These are phyloP conservation scores for Graptemys geographica DNA, from an alignment of 2,797 vertebrate species.

Conservation along the genomic window DNA sequence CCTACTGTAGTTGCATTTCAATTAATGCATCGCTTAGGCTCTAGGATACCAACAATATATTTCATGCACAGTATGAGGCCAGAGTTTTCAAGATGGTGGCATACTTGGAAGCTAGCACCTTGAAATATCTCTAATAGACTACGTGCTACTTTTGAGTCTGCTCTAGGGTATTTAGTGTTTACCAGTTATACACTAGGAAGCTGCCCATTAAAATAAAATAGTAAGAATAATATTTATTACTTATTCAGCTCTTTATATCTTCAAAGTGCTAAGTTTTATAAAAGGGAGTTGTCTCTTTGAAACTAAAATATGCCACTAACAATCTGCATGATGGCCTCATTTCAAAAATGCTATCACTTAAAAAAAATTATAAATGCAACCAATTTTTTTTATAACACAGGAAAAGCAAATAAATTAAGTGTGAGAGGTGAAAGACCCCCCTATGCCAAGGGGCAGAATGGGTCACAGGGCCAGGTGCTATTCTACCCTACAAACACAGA, in stretches of 20 bases:
- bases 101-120: neutral
- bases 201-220: neutral
- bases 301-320: neutral
- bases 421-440: neutral
- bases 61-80: neutral
- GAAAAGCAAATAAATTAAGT: neutral
- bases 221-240: neutral
- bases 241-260: neutral
- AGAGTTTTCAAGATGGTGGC: neutral
- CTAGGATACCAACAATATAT: rapidly evolving
- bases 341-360: neutral
- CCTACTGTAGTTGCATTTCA: neutral
- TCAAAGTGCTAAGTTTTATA: neutral
- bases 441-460: neutral
- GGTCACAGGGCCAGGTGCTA: neutral
- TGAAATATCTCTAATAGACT: neutral
- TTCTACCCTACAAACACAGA: neutral
- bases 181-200: neutral
- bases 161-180: neutral
- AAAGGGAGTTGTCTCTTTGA: neutral
- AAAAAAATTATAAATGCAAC: neutral
- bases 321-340: neutral
- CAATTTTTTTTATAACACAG: neutral
- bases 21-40: neutral
- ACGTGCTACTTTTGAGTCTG: neutral